Conservation (phyloP, 2,113 vertebrate genomes). For the Athene cunicularia region DNA sequence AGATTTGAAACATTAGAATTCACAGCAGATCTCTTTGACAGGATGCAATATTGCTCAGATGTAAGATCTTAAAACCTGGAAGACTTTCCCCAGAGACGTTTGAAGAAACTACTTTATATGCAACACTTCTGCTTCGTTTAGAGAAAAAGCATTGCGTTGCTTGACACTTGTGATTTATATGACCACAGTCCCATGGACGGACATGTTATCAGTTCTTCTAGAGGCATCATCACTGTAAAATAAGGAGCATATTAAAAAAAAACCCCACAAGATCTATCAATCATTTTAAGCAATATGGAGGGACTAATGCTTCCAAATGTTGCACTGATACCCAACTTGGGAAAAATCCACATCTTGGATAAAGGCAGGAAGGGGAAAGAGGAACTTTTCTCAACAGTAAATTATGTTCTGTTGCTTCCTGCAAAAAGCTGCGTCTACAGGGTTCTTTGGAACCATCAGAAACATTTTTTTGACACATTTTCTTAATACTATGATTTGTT, state of each 20-base stretch:
- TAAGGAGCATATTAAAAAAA: not conserved
- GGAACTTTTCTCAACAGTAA: not conserved
- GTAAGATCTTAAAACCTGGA: not conserved
- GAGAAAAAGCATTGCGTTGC: not conserved
- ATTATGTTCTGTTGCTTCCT: not conserved
- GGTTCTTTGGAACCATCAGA: not conserved
- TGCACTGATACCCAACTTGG: not conserved
- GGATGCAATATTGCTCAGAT: not conserved
- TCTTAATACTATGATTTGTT: not conserved
- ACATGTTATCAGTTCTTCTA: not conserved
- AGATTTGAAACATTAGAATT: not conserved
- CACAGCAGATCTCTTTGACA: not conserved
- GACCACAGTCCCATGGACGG: not conserved
- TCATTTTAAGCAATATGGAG: not conserved
- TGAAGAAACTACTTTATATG: not conserved
- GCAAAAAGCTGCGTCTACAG: not conserved
- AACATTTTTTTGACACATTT: not conserved
- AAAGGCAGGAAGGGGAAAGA: not conserved
- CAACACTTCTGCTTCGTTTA: conserved; percentile 13
- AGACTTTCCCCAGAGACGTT: not conserved
- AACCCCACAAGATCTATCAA: not conserved
- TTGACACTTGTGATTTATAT: not conserved
- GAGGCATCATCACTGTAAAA: not conserved
- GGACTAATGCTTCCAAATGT: not conserved
- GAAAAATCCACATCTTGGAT: not conserved